Evolutionary conservation across 2,113 vertebrate species (phyloP), one percentile per base, ranked within the genome.

Genomic region (Balaeniceps rex): DNA sequence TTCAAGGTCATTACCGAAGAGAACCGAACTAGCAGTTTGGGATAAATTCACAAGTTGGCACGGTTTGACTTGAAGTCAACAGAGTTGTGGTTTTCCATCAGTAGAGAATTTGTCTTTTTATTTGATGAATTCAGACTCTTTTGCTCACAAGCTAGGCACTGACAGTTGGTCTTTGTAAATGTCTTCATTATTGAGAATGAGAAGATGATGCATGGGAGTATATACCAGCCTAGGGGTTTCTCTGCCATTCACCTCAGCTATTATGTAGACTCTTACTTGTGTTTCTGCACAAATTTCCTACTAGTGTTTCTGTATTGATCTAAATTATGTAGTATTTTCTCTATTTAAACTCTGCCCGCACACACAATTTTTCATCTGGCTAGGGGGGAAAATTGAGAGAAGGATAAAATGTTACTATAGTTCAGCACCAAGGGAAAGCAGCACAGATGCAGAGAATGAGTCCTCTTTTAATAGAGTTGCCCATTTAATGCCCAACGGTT

Each of bases 11-110:
- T 72, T 94, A 66, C 87, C 6, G 7, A 91, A 77, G 63, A 93
- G 77, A 95, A n/a, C 44, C 5, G 4, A 86, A 57, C 69, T 84
- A 96, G 83, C 77, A 68, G 44, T 90, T 93, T 70, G 66, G 75
- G 89, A 80, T 83, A 85, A 96, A 96, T 92, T 96, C 80, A 81
- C 87, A 88, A 68, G 47, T 61, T 93, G 93, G 93, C 87, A 74
- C 22, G 4, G 74, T 79, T 93, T 94, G 84, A 88, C 36, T 94
- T 83, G 86, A 87, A 96, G 87, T 94, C 93, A 87, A 80, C 79
- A 80, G 71, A 93, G 70, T 64, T 96, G 71, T 93, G 60, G 74
- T 88, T 94, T 95, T 90, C 60, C 68, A 83, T 87, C 63, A 75
- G 75, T 58, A 78, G 91, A 87, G 46, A 81, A 81, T 94, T 96